phyloP scores from a whole-genome alignment of 2,797 vertebrate genomes.

The Gastrophryne carolinensis region DNA sequence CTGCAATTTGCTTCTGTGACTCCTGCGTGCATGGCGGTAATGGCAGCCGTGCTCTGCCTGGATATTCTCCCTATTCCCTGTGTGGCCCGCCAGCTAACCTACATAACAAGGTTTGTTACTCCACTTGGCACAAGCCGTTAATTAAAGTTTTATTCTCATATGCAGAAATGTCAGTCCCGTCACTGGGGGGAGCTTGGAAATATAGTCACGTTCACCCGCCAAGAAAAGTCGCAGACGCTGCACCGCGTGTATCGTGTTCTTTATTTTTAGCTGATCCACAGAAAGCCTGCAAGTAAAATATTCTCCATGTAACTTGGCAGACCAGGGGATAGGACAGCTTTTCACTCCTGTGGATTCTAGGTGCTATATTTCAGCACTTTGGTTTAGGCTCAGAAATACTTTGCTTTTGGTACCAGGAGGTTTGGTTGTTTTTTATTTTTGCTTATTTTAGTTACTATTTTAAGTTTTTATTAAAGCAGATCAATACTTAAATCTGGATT shows the following conservation, averaged over 20 bases:
- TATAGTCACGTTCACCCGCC: slow-evolving; percentile 24
- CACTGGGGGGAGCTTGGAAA: slow-evolving; percentile 31
- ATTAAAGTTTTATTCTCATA: slow-evolving; percentile 42
- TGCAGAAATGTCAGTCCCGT: slow-evolving; percentile 41
- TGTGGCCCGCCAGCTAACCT: slow-evolving; percentile 22
- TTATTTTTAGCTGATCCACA: not conserved
- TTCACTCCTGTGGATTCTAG: too few relatives aligned
- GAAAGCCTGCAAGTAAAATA: not conserved
- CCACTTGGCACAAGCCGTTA: slow-evolving; percentile 28
- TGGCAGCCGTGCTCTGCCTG: not conserved
- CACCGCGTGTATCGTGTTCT: not conserved
- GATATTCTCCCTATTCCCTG: slow-evolving; percentile 6
- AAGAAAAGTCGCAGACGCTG: not conserved
- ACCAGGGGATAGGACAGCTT: too few relatives aligned
- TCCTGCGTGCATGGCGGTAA: not conserved
- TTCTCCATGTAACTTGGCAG: not conserved
- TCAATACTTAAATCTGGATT: too few relatives aligned
- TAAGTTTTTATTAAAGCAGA: too few relatives aligned
- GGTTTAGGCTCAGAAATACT: too few relatives aligned
- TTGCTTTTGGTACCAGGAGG: too few relatives aligned
- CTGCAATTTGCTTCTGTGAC: not conserved
- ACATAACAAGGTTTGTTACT: slow-evolving; percentile 42
- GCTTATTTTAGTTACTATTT: too few relatives aligned
- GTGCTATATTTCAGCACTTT: too few relatives aligned
- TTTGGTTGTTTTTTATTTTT: too few relatives aligned